Evolutionary conservation across 2,888 invertebrate genomes (phyloP).

Genomic region (Galeruca laticollis): DNA sequence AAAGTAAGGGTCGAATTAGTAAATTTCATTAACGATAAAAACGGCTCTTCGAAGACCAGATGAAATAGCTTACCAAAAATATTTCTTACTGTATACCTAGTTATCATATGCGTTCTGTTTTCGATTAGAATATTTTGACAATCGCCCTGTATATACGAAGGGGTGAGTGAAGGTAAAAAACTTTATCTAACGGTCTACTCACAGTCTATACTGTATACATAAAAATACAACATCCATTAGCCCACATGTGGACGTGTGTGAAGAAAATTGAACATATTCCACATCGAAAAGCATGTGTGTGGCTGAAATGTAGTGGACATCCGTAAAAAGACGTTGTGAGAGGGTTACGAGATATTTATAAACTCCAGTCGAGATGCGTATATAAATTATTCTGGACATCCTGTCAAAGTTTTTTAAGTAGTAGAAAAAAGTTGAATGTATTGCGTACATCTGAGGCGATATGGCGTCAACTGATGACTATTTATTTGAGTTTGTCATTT

Average conservation of each 20-base stretch:
- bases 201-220: constrained; percentile 3
- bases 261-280: constrained; percentile 60
- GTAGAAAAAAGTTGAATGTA: constrained; percentile 31
- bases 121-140: background rate
- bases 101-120: background rate
- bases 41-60: too few species aligned
- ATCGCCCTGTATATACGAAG: constrained; percentile 5
- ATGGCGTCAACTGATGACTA: constrained; percentile 23
- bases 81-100: too few species aligned
- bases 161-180: constrained; percentile 19
- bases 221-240: constrained; percentile 27
- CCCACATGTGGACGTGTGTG: constrained; percentile 64
- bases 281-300: constrained; percentile 53
- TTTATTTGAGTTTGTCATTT: constrained; percentile 36
- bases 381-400: constrained; percentile 55
- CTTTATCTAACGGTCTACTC: background rate
- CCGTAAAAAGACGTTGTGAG: constrained; percentile 51
- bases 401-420: constrained; percentile 31
- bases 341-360: constrained; percentile 62
- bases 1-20: too few species aligned
- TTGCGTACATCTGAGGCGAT: constrained; percentile 35
- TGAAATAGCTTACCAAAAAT: too few species aligned
- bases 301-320: constrained; percentile 58
- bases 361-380: constrained; percentile 47
- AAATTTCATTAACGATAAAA: too few species aligned